Conservation (phyloP, 2,888 invertebrate species). For the Exocentrus adspersus region DNA sequence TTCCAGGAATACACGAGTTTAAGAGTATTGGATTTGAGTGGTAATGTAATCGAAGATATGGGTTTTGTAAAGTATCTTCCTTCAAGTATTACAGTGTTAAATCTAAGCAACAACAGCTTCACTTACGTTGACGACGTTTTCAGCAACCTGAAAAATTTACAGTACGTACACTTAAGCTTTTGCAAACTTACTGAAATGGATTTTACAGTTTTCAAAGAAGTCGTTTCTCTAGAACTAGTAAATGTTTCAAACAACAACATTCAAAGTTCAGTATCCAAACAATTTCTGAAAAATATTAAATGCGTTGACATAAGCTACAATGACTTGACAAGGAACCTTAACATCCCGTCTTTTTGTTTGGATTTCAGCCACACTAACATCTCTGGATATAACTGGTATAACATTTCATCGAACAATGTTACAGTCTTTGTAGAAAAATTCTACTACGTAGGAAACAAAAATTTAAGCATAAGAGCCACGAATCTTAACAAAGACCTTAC, state of each 20-base stretch:
- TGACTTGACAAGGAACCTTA: slow-evolving; percentile 25
- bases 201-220: slow-evolving; percentile 34
- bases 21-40: slow-evolving; percentile 26
- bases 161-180: slow-evolving; percentile 29
- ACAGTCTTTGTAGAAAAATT: slow-evolving; percentile 30
- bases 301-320: slow-evolving; percentile 38
- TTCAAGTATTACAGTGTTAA: slow-evolving; percentile 17
- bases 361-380: slow-evolving; percentile 33
- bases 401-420: slow-evolving; percentile 26
- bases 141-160: slow-evolving; percentile 9
- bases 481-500: slow-evolving; percentile 23
- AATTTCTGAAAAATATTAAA: slow-evolving; percentile 35
- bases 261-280: slow-evolving; percentile 24
- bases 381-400: slow-evolving; percentile 33
- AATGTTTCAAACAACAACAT: slow-evolving; percentile 35
- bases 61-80: slow-evolving; percentile 23
- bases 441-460: slow-evolving; percentile 25
- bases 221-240: slow-evolving; percentile 23
- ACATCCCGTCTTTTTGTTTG: slow-evolving; percentile 34
- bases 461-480: slow-evolving; percentile 25
- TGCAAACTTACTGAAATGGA: slow-evolving; percentile 21
- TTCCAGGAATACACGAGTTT: slow-evolving; percentile 11
- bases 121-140: slow-evolving; percentile 17
- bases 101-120: slow-evolving; percentile 28
- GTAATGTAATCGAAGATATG: slow-evolving; percentile 24